phyloP scores from a whole-genome alignment of 2,113 vertebrate genomes.

The Irena cyanogastra region DNA sequence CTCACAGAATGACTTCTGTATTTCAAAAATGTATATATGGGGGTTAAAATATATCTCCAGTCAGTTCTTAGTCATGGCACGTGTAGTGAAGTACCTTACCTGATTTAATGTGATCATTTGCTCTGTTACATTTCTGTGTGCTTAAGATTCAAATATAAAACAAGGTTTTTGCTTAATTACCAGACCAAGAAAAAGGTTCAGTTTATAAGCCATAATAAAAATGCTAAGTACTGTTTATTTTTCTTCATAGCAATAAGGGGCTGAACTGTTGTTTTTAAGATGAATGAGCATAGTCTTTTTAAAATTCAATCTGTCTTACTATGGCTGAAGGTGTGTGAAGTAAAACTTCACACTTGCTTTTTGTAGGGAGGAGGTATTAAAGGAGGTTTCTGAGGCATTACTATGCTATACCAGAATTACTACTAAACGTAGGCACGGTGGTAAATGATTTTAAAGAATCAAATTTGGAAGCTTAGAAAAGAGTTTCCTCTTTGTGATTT shows the following conservation, averaged over 20 bases:
- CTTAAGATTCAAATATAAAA: background rate
- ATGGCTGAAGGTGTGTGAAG: background rate
- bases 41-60: background rate
- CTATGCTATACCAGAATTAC: background rate
- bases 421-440: background rate
- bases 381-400: background rate
- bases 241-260: background rate
- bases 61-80: background rate
- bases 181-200: background rate
- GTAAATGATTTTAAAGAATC: background rate
- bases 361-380: background rate
- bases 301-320: background rate
- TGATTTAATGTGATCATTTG: background rate
- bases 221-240: background rate
- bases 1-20: background rate
- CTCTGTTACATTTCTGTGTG: background rate
- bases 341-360: constrained; percentile 14
- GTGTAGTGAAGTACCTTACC: background rate
- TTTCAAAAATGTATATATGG: background rate
- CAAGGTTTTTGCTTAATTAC: background rate
- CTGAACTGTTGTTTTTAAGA: background rate
- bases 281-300: background rate
- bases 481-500: background rate
- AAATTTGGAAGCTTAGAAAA: background rate
- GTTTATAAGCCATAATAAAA: background rate